Evolutionary conservation across 2,797 vertebrate species (phyloP), one percentile per base, ranked within the genome.

Genomic region (Anguilla pacifica): DNA sequence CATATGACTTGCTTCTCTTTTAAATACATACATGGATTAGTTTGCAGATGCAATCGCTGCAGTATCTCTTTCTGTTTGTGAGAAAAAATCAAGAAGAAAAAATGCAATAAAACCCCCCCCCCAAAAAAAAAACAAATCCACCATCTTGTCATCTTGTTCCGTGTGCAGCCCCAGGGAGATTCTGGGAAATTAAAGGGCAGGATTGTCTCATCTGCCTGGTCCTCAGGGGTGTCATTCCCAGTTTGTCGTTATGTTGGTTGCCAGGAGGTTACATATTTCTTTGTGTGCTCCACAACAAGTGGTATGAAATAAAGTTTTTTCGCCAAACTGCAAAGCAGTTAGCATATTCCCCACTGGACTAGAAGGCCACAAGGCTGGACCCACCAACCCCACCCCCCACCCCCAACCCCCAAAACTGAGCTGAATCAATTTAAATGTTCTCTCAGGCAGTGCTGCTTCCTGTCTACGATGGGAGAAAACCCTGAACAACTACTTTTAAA

Each of bases 221-320:
- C 87, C 72, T 83, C 61, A 85, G 74, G 83, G 35, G 57, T 83
- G 72, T 51, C 84, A 88, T 88, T 93, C 90, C 89, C 91, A 90
- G 87, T 90, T 88, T 85, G 81, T n/a, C 88, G 85, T 86, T 83
- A 88, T 86, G 88, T 84, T 90, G 90, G 89, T 85, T 90, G 77
- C 86, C 81, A 86, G 91, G 77, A 87, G 91, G 89, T 92, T 92
- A 88, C 85, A 90, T 90, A 90, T 92, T 91, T 93, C 88, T 89
- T 85, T 91, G 74, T 55, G 67, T 67, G 89, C 89, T 67, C 86
- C 89, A 91, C 86, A 88, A 87, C 91, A n/a, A 90, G 89, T 90
- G 90, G 74, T 87, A 92, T 89, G 88, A 91, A 90, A 88, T 87
- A 89, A 92, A 89, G 67, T n/a, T 6, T 43, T 85, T 88, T 83